Base-by-base conservation (phyloP, 2,888 invertebrate genomes). In the Morinoia aosen region DNA sequence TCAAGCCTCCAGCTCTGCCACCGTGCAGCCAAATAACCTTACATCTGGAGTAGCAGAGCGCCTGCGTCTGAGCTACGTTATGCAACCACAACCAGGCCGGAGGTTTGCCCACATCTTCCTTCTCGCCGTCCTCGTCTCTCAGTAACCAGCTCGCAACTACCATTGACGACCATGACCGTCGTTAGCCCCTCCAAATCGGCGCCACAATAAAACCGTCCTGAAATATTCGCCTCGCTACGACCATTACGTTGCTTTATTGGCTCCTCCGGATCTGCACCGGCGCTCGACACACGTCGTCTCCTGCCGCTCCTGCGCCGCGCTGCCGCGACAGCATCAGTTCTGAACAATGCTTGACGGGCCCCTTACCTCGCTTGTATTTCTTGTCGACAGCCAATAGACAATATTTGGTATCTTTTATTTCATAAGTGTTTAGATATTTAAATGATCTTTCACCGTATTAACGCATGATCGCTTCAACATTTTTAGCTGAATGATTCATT, bases 151-250 rank as follows among this genome's bases (percentile, higher is more conserved):
- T 48, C 39, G 57, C 93, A 57, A 93, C n/a, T 57, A 12, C 93
- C 57, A n/a, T 48, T 93, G 56, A 57, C 93, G 57, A 57, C 93
- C 93, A 93, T 57, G 57, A 93, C 93, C 11, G 93, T 93, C 93
- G 93, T 93, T 93, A 93, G 93, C 57, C 57, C n/a, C 93, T 93
- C 93, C 56, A n/a, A 33, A 57, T 56, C 93, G 93, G 57, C 93
- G 57, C 93, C 93, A 93, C 93, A 93, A 93, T 93, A 93, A 93
- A 93, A 93, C 57, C 93, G 57, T 33, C 56, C 56, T 57, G 93
- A 93, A 57, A 93, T 93, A 93, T 93, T 93, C 93, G 56, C 93
- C 93, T 93, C 57, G 93, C 57, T 25, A 93, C 93, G 93, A 93
- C 93, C 93, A 33, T 56, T 57, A 33, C 57, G 33, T 57, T 56